These are phyloP conservation scores for Ectemnius continuus DNA, from an alignment of 2,888 invertebrate genomes.

Conservation along the genomic window DNA sequence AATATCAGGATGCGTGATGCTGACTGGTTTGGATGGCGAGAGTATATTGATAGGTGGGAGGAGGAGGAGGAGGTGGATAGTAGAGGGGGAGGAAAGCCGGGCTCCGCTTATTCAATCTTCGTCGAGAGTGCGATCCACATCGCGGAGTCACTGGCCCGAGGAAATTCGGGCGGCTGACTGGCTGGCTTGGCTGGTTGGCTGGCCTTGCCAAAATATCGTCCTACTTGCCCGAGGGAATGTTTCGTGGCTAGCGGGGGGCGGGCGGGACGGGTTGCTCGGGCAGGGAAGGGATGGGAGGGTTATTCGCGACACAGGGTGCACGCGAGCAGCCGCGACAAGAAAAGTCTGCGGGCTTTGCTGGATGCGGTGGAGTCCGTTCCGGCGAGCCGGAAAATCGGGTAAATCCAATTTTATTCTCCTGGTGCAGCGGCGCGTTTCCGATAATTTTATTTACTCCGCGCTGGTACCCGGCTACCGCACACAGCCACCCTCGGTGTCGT, in stretches of 20 bases:
- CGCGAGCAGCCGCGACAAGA: slow-evolving; percentile 21
- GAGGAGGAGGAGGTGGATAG: no score
- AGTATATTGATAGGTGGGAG: no score
- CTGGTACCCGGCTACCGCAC: neutral
- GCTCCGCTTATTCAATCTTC: no score
- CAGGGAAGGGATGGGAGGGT: slow-evolving; percentile 20
- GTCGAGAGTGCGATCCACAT: no score
- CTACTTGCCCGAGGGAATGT: slow-evolving; percentile 20
- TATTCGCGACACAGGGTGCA: slow-evolving; percentile 30
- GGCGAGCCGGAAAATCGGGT: slow-evolving; percentile 47
- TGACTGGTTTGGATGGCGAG: no score
- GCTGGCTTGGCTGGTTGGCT: neutral
- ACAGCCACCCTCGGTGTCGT: no score
- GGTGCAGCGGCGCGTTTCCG: slow-evolving; percentile 29
- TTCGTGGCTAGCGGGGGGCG: slow-evolving; percentile 16
- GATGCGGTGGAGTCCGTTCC: slow-evolving; percentile 18
- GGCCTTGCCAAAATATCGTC: slow-evolving; percentile 42
- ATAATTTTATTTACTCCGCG: slow-evolving; percentile 53
- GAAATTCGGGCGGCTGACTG: no score
- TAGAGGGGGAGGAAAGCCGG: no score
- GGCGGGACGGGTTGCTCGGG: slow-evolving; percentile 12
- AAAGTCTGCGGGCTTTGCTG: slow-evolving; percentile 26
- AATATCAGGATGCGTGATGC: no score
- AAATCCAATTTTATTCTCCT: slow-evolving; percentile 50
- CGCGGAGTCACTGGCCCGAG: no score